A percentile compares a stretch with the other conserved stretches of the same genome.
phyloP scores from a whole-genome alignment of 2,113 vertebrate genomes.

The Engystomops pustulosus region DNA sequence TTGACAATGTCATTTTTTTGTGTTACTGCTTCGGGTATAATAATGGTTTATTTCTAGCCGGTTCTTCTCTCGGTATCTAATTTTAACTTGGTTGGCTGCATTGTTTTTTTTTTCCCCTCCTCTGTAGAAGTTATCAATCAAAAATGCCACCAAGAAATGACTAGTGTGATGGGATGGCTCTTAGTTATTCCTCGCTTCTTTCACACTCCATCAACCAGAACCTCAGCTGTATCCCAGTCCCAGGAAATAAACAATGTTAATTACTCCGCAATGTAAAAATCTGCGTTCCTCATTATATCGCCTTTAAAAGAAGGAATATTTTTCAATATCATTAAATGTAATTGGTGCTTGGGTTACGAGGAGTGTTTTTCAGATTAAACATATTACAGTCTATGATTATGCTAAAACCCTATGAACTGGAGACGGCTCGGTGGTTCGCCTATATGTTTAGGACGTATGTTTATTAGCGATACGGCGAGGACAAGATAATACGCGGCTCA shows the following conservation, averaged over 20 bases:
- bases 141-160: constrained; percentile 38
- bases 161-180: constrained; percentile 25
- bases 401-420: constrained; percentile 8
- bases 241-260: constrained; percentile 44
- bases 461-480: background rate
- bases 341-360: constrained; percentile 24
- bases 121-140: constrained; percentile 40
- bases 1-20: background rate
- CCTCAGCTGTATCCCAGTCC: constrained; percentile 36
- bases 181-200: constrained; percentile 21
- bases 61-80: background rate
- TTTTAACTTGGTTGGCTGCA: background rate
- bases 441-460: constrained; percentile 22
- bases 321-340: constrained; percentile 54
- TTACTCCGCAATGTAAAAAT: constrained; percentile 45
- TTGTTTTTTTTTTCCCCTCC: background rate
- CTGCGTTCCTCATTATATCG: constrained; percentile 13
- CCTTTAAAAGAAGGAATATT: constrained; percentile 32
- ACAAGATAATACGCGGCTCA: background rate
- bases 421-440: background rate
- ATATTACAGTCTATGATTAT: constrained; percentile 40
- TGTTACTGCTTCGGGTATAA: background rate
- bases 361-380: constrained; percentile 45
- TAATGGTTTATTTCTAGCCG: background rate
- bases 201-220: constrained; percentile 50